Evolutionary conservation across 2,888 invertebrate species (phyloP), one percentile per base, ranked within the genome.

Genomic region (Mylabris sibirica): DNA sequence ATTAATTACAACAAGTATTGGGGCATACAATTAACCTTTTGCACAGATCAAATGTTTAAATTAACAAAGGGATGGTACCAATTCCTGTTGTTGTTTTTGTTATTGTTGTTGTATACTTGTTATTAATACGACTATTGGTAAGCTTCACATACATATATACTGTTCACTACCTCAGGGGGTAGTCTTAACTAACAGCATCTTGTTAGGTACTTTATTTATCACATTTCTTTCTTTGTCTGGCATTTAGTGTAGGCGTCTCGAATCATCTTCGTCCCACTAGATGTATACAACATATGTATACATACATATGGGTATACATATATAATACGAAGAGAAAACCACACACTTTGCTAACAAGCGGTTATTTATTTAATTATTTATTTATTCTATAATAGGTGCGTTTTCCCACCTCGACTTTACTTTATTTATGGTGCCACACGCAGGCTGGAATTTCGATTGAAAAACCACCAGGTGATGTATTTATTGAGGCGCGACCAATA

Each of bases 321-420:
- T 24, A 24, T 57, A 53, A 57, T 57, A 57, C 24, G 9, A 24
- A 57, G 57, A 57, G 57, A 57, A 64, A 68, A 64, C 71, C 71
- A 71, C 71, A 71, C 84, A 84, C 84, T 83, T 83, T 78, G 84
- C 83, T 85, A 85, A 85, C 85, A 85, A 85, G 85, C 83, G 79
- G 83, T 84, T 84, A 85, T 85, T 85, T 85, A 85, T 85, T 84
- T 85, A 85, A 85, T 85, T 85, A 85, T 85, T 85, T 85, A 85
- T 85, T 85, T 85, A 85, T 85, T 84, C 84, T 84, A 82, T 84
- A 85, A 85, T 85, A 84, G 84, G 84, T 84, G 84, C 83, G 84
- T 84, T 85, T 84, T 85, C 84, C 84, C 84, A 84, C 84, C 84
- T 84, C 81, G 80, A 59, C 8, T 49, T 79, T 75, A 77, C 78